phyloP scores from a whole-genome alignment of 2,797 vertebrate genomes.

The Leptatherina wallacei region DNA sequence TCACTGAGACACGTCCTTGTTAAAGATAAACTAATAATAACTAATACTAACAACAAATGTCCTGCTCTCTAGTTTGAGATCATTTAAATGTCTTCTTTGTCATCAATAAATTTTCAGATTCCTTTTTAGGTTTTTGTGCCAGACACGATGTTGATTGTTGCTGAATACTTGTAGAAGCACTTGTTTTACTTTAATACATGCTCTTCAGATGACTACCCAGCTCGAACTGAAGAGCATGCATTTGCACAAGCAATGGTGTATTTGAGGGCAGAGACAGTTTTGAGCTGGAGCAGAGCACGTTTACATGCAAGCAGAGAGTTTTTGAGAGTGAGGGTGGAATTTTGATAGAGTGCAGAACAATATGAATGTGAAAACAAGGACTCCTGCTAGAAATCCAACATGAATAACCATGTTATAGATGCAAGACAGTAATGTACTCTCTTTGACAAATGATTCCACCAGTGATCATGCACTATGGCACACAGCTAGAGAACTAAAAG shows the following conservation, averaged over 20 bases:
- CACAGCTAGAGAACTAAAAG: too few relatives aligned
- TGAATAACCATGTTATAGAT: too few relatives aligned
- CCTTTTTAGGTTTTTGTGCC: background rate
- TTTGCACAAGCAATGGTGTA: background rate
- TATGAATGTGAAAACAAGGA: background rate
- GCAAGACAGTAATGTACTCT: too few relatives aligned
- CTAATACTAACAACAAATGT: background rate
- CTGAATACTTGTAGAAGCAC: background rate
- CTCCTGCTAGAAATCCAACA: background rate
- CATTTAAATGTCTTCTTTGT: background rate
- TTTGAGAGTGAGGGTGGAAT: too few relatives aligned
- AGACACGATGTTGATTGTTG: background rate
- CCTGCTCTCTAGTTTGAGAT: background rate
- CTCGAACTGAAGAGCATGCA: too few relatives aligned
- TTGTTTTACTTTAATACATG: background rate
- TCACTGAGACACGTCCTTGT: too few relatives aligned
- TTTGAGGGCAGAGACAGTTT: background rate
- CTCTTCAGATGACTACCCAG: background rate
- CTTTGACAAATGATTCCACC: too few relatives aligned
- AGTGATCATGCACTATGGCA: too few relatives aligned
- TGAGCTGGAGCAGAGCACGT: background rate
- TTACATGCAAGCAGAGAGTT: too few relatives aligned
- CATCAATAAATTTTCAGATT: background rate
- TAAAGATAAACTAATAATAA: too few relatives aligned
- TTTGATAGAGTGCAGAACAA: background rate